A percentile compares a stretch with the other conserved stretches of the same genome.
These are phyloP conservation scores for Caenorhabditis virilis DNA, from an alignment of 2,888 invertebrate genomes.

Conservation along the genomic window DNA sequence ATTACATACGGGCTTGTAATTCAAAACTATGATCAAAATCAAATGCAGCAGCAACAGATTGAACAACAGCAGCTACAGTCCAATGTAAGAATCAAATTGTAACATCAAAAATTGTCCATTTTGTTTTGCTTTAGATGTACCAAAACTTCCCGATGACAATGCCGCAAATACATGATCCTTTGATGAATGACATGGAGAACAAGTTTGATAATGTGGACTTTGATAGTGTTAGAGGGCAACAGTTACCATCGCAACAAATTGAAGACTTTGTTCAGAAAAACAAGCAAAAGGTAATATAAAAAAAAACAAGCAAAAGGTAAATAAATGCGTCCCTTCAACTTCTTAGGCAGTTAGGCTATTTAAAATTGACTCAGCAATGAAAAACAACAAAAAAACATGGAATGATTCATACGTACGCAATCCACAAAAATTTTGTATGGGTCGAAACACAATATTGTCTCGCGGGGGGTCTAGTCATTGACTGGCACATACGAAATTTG, in stretches of 20 bases:
- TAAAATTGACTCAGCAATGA: too few relatives aligned
- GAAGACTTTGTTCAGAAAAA: slow-evolving; percentile 49
- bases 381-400: too few relatives aligned
- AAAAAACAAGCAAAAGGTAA: neutral
- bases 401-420: too few relatives aligned
- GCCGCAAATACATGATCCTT: slow-evolving; percentile 18
- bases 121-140: slow-evolving; percentile 2
- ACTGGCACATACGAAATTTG: too few relatives aligned
- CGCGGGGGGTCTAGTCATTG: too few relatives aligned
- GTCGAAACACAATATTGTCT: too few relatives aligned
- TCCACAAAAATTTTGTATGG: too few relatives aligned
- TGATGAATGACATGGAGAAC: slow-evolving; percentile 40
- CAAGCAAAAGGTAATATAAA: slow-evolving; percentile 43
- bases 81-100: too few relatives aligned
- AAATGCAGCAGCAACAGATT: slow-evolving; percentile 31
- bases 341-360: neutral
- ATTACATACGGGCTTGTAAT: slow-evolving; percentile 49
- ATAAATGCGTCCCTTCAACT: neutral
- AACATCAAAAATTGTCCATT: neutral
- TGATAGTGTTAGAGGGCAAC: slow-evolving; percentile 47
- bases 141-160: slow-evolving; percentile 32
- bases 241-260: slow-evolving; percentile 44
- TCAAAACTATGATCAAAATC: slow-evolving; percentile 36
- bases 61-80: slow-evolving; percentile 3
- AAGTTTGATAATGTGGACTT: slow-evolving; percentile 27